Percentiles rank a stretch among this genome's conserved stretches.
Conservation (phyloP, 1,140 invertebrate species). For the Drosophila sproati region DNA sequence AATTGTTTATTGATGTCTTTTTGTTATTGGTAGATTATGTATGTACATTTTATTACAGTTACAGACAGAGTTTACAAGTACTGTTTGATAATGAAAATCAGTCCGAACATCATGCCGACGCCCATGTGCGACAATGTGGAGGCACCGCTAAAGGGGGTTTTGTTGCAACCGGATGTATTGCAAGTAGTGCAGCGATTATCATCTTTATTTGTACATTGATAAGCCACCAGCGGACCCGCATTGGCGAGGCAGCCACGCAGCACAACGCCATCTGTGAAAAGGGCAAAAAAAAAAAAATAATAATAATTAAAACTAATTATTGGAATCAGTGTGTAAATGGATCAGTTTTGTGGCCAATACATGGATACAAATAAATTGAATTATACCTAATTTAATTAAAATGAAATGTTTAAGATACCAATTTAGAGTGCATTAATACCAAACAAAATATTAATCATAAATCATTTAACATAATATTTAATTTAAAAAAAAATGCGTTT, state of each 20-base stretch:
- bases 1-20: background rate
- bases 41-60: background rate
- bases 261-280: constrained; percentile 42
- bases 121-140: constrained; percentile 8
- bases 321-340: no score
- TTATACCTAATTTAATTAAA: no score
- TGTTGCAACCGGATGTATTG: constrained; percentile 31
- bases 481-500: no score
- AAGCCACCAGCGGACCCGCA: constrained; percentile 3
- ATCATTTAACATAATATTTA: no score
- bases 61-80: constrained; percentile 9
- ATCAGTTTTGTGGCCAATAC: no score
- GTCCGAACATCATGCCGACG: constrained; percentile 12
- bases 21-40: background rate
- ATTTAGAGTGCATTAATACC: no score
- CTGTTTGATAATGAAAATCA: constrained; percentile 11
- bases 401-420: no score
- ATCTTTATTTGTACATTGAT: constrained; percentile 17
- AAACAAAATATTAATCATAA: no score
- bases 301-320: no score
- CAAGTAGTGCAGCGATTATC: constrained; percentile 26
- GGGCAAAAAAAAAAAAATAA: background rate
- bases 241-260: constrained; percentile 54
- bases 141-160: background rate
- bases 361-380: no score